These are phyloP conservation scores for Strix uralensis DNA, from an alignment of 2,113 vertebrate genomes.

Conservation along the genomic window DNA sequence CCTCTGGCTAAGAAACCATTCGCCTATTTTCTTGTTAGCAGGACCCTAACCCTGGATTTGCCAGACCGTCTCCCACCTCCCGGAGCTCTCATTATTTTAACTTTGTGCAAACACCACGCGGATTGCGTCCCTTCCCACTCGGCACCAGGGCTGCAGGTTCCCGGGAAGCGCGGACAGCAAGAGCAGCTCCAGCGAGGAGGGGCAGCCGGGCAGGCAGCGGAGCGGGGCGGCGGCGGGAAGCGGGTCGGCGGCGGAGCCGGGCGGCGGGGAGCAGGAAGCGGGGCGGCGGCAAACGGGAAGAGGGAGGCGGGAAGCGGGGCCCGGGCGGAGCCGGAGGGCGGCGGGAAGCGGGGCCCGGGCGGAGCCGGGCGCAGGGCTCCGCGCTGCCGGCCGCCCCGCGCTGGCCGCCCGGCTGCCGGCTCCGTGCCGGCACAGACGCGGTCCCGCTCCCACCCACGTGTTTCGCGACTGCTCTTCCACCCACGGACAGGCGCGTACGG, in stretches of 20 bases:
- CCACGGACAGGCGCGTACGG: neutral
- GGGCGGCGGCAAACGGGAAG: no score
- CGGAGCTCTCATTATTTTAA: neutral
- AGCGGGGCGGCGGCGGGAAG: neutral
- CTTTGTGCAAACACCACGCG: neutral
- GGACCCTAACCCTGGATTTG: neutral
- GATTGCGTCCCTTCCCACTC: neutral
- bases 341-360: neutral
- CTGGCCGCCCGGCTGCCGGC: neutral
- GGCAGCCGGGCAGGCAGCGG: neutral
- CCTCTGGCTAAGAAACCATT: conserved; percentile 54
- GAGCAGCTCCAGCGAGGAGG: neutral
- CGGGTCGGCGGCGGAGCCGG: neutral
- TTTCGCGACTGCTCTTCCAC: neutral
- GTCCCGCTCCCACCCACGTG: conserved; percentile 65
- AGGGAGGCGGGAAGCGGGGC: neutral
- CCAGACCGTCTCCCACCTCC: neutral
- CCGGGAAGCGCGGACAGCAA: neutral
- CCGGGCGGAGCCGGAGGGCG: neutral
- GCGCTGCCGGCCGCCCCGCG: neutral
- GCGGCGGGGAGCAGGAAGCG: neutral
- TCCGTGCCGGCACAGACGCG: neutral
- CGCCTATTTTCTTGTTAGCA: conserved; percentile 11
- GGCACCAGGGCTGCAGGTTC: neutral
- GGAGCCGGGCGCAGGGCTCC: neutral